Evolutionary conservation across 2,113 vertebrate species (phyloP).

Genomic region (Corvus cornix): DNA sequence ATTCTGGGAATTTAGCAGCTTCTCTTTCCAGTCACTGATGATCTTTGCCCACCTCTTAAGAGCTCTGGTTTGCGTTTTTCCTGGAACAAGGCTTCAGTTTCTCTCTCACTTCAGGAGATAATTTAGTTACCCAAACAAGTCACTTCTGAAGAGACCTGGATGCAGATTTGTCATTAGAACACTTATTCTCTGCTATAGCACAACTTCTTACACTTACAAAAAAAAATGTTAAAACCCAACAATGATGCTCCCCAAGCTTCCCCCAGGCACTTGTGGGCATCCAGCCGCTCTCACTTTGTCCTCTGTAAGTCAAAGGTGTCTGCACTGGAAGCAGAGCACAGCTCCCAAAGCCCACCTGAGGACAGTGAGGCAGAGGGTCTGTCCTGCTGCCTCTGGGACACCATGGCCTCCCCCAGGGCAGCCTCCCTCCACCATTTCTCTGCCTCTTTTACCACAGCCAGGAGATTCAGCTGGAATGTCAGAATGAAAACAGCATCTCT

Average conservation of each 20-base stretch:
- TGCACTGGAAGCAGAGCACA: not conserved
- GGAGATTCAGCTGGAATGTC: not conserved
- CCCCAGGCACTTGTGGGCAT: not conserved
- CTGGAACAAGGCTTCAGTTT: not conserved
- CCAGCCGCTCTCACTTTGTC: not conserved
- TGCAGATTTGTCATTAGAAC: not conserved
- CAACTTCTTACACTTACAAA: not conserved
- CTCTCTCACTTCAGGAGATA: not conserved
- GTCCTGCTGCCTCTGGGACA: not conserved
- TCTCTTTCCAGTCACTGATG: not conserved
- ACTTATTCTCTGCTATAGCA: not conserved
- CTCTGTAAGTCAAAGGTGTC: not conserved
- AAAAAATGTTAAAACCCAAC: not conserved
- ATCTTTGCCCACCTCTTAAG: not conserved
- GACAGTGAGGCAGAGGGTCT: fast-evolving
- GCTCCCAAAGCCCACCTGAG: not conserved
- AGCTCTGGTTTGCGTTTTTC: not conserved
- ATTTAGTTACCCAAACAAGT: not conserved
- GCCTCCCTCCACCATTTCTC: not conserved
- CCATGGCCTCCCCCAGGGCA: not conserved
- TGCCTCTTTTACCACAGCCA: not conserved
- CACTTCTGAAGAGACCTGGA: not conserved
- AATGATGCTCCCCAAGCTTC: fast-evolving
- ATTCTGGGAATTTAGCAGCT: conserved; percentile 1
- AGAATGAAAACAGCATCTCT: not conserved